phyloP scores from a whole-genome alignment of 2,888 invertebrate genomes.

The Poecilobothrus nobilitatus region DNA sequence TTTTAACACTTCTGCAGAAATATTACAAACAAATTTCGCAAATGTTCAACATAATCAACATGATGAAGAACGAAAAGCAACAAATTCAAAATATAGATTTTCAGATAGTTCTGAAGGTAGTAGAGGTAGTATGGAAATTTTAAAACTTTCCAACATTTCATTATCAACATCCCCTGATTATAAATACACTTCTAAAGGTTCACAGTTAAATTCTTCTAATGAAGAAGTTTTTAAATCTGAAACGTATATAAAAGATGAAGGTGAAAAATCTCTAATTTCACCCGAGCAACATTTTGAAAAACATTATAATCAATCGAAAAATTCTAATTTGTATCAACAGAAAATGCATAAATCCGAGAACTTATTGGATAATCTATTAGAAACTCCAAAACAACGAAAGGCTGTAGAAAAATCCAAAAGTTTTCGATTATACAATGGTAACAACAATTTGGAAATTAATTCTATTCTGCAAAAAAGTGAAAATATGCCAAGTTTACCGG shows the following conservation, averaged over 20 bases:
- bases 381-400: slow-evolving; percentile 42
- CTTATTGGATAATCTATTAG: slow-evolving; percentile 27
- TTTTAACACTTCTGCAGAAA: slow-evolving; percentile 31
- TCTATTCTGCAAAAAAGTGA: slow-evolving; percentile 20
- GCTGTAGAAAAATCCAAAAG: slow-evolving; percentile 64
- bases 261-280: background rate
- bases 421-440: slow-evolving; percentile 54
- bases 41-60: slow-evolving; percentile 18
- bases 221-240: background rate
- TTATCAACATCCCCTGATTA: background rate
- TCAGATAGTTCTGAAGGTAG: background rate
- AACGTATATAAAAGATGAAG: background rate
- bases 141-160: slow-evolving; percentile 4
- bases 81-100: slow-evolving; percentile 12
- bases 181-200: slow-evolving; percentile 16
- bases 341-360: slow-evolving; percentile 46
- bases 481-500: slow-evolving; percentile 41
- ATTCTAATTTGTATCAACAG: slow-evolving; percentile 50
- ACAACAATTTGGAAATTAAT: slow-evolving; percentile 14
- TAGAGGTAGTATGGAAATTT: background rate
- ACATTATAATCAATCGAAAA: slow-evolving; percentile 37
- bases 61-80: slow-evolving; percentile 13
- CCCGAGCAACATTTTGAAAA: slow-evolving; percentile 35
- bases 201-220: slow-evolving; percentile 27
- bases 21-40: slow-evolving; percentile 20